Percentiles rank a stretch among this genome's conserved stretches.
Evolutionary conservation across 1,140 invertebrate genomes (phyloP).

Genomic region (Mactra quadrangularis): DNA sequence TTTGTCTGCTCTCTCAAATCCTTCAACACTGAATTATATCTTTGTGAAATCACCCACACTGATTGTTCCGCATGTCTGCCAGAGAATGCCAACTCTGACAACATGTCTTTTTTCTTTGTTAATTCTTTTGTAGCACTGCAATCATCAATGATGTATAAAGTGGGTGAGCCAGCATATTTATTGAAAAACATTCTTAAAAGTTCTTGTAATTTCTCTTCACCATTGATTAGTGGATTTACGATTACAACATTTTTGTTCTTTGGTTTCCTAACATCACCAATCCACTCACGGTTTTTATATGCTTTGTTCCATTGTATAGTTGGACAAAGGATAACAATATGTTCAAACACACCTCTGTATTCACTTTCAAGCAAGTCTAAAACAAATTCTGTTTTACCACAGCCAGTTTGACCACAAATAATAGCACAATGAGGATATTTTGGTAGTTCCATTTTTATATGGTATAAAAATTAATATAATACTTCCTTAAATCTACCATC

Average conservation of each 20-base stretch:
- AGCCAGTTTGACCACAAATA: neutral
- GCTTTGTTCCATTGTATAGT: constrained; percentile 11
- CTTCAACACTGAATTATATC: constrained; percentile 47
- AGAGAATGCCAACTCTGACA: constrained; percentile 41
- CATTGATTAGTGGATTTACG: neutral
- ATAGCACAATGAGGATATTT: constrained; percentile 25
- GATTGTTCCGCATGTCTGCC: constrained; percentile 47
- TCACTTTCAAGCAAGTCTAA: too few species aligned
- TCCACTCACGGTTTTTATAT: constrained; percentile 22
- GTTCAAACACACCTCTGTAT: neutral
- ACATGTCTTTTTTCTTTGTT: constrained; percentile 52
- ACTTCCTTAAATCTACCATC: constrained; percentile 9
- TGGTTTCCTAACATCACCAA: constrained; percentile 13
- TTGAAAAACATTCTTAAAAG: constrained; percentile 38
- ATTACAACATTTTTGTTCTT: neutral
- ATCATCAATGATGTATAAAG: constrained; percentile 54
- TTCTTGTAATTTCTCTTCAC: constrained; percentile 40
- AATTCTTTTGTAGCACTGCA: constrained; percentile 26
- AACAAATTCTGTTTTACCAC: too few species aligned
- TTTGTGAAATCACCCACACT: constrained; percentile 51
- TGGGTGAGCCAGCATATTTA: constrained; percentile 39
- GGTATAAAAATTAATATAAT: neutral
- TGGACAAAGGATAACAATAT: constrained; percentile 17
- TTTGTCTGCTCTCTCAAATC: constrained; percentile 27
- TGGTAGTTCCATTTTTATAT: neutral